Evolutionary conservation across 2,797 vertebrate species (phyloP).

Genomic region (Poecile montanus): DNA sequence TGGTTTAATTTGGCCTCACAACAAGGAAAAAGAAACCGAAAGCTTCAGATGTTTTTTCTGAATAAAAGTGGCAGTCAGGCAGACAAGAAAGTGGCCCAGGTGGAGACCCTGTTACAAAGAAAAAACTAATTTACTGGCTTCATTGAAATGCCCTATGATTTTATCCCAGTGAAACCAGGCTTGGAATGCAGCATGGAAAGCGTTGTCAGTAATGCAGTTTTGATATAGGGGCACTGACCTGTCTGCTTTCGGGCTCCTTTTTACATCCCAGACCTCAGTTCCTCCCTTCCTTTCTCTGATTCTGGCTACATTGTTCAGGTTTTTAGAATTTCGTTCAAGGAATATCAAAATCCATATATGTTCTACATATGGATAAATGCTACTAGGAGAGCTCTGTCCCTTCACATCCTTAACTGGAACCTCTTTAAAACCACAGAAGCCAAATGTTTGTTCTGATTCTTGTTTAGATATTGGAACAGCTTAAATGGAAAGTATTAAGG

Average conservation of each 20-base stretch:
- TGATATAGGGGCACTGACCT: accelerated
- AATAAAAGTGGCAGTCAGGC: background rate
- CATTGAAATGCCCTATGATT: background rate
- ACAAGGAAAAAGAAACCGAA: constrained; percentile 26
- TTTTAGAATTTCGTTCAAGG: background rate
- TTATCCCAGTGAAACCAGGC: background rate
- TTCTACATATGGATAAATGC: background rate
- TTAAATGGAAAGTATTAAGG: background rate
- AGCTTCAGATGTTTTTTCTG: background rate
- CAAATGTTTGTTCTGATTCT: background rate
- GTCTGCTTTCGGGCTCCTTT: background rate
- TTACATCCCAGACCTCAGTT: background rate
- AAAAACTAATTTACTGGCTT: background rate
- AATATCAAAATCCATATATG: background rate
- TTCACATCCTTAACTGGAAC: background rate
- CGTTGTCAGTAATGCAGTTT: background rate
- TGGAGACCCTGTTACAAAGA: background rate
- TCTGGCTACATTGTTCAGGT: background rate
- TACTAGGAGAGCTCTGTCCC: background rate
- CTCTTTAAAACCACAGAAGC: background rate
- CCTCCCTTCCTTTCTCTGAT: background rate
- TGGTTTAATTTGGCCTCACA: background rate
- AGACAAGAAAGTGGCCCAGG: background rate
- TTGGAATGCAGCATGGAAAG: background rate
- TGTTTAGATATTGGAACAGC: background rate